Evolutionary conservation across 2,113 vertebrate genomes (phyloP).

Genomic region (Varanus komodoensis): DNA sequence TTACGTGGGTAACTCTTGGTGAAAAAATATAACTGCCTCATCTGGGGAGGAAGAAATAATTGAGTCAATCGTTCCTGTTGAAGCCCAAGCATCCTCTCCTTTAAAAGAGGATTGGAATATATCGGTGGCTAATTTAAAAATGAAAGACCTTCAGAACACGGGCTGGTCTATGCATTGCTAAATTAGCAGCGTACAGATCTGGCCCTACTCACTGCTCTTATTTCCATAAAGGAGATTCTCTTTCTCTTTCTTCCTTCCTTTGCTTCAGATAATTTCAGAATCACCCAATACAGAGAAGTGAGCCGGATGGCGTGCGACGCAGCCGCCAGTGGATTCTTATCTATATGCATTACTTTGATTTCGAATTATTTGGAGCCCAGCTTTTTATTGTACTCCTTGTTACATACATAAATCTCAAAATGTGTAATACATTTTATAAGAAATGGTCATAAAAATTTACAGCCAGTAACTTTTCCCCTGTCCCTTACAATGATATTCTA

Average conservation of each 20-base stretch:
- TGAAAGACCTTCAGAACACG: constrained; percentile 3
- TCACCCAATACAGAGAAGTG: constrained; percentile 40
- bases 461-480: constrained; percentile 90
- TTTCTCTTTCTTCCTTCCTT: neutral
- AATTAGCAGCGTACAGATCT: constrained; percentile 25
- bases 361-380: constrained; percentile 86
- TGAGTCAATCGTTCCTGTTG: neutral
- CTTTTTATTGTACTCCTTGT: constrained; percentile 87
- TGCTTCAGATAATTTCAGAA: constrained; percentile 31
- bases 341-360: constrained; percentile 85
- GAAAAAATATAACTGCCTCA: neutral
- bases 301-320: constrained; percentile 40
- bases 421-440: constrained; percentile 84
- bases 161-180: constrained; percentile 50
- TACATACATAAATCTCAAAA: constrained; percentile 87
- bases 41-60: neutral
- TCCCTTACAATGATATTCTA: constrained; percentile 92
- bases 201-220: constrained; percentile 22
- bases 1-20: neutral
- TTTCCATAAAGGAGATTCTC: constrained; percentile 55
- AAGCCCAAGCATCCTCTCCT: neutral
- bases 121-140: neutral
- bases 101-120: neutral
- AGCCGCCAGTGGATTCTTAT: constrained; percentile 72
- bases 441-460: constrained; percentile 94